Evolutionary conservation across 2,888 invertebrate species (phyloP), one percentile per base, ranked within the genome.

Genomic region (Thera britannica): DNA sequence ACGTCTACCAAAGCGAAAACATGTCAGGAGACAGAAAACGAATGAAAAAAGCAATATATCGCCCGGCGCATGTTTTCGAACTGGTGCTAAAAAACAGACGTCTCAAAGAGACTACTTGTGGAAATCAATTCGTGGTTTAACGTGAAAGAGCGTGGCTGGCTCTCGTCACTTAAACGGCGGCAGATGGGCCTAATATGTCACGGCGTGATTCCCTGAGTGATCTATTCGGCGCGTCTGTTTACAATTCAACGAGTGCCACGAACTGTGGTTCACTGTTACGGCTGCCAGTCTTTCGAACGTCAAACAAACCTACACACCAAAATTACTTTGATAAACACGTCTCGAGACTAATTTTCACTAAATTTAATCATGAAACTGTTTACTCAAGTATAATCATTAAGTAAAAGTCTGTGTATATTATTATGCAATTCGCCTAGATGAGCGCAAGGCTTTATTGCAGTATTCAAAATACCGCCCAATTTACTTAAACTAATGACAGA

Each of bases 11-110:
- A 86, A 84, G 83, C 79, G 84, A 88, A 85, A 86, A 87, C 83
- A 83, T 83, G 83, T 79, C 78, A 65, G 77, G 79, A 81, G 81
- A 84, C 83, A 87, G 81, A 84, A 86, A 88, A 84, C 83, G 85
- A 84, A 84, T 84, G 85, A 88, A 87, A 89, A 88, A 89, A 88
- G 86, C 89, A 91, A 91, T 91, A 91, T 87, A 85, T 87, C 83
- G 78, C 77, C 75, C 70, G 77, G 79, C 84, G 77, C 87, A 81
- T 90, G 89, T 90, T 90, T 88, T 88, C 82, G 80, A 83, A 83
- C 81, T 81, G 73, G 77, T 79, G 84, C 86, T 87, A 86, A 89
- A 88, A 87, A 86, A 85, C 81, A 81, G 79, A 77, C 77, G 77
- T 82, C 83, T 83, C 86, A 84, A 83, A 86, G 83, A 81, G 79